These are phyloP conservation scores for Clostera curtula DNA, from an alignment of 2,888 invertebrate genomes.

Conservation along the genomic window DNA sequence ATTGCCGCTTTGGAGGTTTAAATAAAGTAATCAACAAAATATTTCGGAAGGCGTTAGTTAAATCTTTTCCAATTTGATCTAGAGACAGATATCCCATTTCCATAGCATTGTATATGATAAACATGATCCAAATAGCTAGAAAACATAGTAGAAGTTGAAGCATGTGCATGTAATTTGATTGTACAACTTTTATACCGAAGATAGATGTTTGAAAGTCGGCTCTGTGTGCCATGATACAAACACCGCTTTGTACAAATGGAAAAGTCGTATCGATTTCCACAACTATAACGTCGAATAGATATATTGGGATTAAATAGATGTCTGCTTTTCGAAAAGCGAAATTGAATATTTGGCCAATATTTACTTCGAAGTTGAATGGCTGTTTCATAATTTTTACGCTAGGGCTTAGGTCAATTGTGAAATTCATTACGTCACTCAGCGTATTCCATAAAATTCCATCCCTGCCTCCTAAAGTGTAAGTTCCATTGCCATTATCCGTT, in stretches of 20 bases:
- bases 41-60: constrained; percentile 48
- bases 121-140: constrained; percentile 48
- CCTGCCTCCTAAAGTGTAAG: constrained; percentile 33
- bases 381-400: constrained; percentile 28
- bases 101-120: constrained; percentile 37
- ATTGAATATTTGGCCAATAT: constrained; percentile 39
- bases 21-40: constrained; percentile 40
- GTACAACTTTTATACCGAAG: constrained; percentile 38
- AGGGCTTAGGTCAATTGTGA: constrained; percentile 43
- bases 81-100: constrained; percentile 30
- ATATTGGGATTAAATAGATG: constrained; percentile 47
- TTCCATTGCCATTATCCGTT: constrained; percentile 29
- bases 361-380: constrained; percentile 43
- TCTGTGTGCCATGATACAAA: constrained; percentile 49
- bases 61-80: constrained; percentile 56
- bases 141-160: constrained; percentile 36
- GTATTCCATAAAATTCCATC: constrained; percentile 56
- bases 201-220: constrained; percentile 51
- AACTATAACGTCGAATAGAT: constrained; percentile 50
- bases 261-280: constrained; percentile 47
- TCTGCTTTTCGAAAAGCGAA: constrained; percentile 50
- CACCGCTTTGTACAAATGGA: constrained; percentile 51
- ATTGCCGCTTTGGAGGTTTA: constrained; percentile 39
- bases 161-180: constrained; percentile 26
- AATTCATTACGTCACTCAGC: constrained; percentile 48